phyloP scores from a whole-genome alignment of 1,140 invertebrate species.

The Macrocentrus cingulum region DNA sequence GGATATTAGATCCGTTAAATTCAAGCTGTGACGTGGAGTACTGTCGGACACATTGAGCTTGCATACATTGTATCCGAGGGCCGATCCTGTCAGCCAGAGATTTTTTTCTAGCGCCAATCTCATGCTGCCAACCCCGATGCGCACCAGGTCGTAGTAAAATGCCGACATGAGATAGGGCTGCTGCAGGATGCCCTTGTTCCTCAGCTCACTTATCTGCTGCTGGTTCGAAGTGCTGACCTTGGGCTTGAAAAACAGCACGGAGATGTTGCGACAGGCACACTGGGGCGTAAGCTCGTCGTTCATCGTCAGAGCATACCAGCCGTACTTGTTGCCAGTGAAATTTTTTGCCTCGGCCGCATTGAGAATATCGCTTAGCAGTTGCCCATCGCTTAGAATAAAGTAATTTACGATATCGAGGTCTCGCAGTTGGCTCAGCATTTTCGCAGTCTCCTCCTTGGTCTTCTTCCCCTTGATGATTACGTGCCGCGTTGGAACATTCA shows the following conservation, averaged over 20 bases:
- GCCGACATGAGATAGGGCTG: slow-evolving; percentile 62
- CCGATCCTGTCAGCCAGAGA: too few species aligned
- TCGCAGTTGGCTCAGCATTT: slow-evolving; percentile 70
- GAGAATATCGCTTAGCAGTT: slow-evolving; percentile 71
- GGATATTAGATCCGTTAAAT: too few species aligned
- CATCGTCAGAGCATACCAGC: slow-evolving; percentile 64
- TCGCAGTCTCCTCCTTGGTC: slow-evolving; percentile 58
- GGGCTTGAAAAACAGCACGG: slow-evolving; percentile 45
- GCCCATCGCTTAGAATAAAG: slow-evolving; percentile 75
- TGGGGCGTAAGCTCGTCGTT: slow-evolving; percentile 53
- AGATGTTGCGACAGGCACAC: slow-evolving; percentile 46
- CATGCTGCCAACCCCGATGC: slow-evolving; percentile 72
- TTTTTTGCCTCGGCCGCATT: slow-evolving; percentile 51
- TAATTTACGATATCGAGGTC: slow-evolving; percentile 86
- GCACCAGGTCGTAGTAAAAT: slow-evolving; percentile 83
- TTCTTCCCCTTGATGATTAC: slow-evolving; percentile 71
- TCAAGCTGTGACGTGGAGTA: too few species aligned
- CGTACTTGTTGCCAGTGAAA: slow-evolving; percentile 59
- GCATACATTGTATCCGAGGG: too few species aligned
- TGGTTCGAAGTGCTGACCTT: slow-evolving; percentile 22
- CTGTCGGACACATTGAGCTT: too few species aligned
- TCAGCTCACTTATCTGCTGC: slow-evolving; percentile 64
- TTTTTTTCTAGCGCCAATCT: slow-evolving; percentile 68
- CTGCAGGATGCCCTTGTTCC: slow-evolving; percentile 28
- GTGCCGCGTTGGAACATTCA: slow-evolving; percentile 85